Base-by-base conservation (phyloP, 2,113 vertebrate species). In the Reinhardtius hippoglossoides region DNA sequence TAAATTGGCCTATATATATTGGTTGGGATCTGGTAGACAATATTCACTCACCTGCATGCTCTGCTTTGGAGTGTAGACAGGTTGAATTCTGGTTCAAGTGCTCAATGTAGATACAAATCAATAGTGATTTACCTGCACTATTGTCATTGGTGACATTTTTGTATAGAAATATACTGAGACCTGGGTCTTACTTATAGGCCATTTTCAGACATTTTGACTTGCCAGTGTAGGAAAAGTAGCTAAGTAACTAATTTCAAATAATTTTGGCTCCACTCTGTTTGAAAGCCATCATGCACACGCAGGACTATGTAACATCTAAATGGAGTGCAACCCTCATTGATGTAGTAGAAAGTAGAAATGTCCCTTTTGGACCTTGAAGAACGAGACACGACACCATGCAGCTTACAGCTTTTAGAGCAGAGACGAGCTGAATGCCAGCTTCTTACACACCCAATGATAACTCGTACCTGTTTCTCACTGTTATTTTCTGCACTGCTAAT, bases 71-170 rank as follows among this genome's bases (percentile, higher is more conserved):
- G 20, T 4, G 5, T 35, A 4, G 40, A 26, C n/a, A n/a, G 21
- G 27, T 15, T 70, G 54, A 63, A 44, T 69, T 21, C 9, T 55
- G 27, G 27, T n/a, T 16, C 23, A 1, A 27, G 6, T 64, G n/a
- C 9, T 57, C 14, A 31, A 13, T 46, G 27, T 24, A 4, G 12
- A n/a, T n/a, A n/a, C n/a, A n/a, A n/a, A n/a, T n/a, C n/a, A n/a
- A n/a, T n/a, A n/a, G n/a, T n/a, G n/a, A 3, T 44, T 67, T 67
- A 46, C 44, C 48, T 50, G 4, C 42, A 15, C 10, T 9, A 42
- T 71, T 69, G 23, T 46, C n/a, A 37, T 15, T 35, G 18, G 14
- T 67, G n/a, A 68, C 18, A 58, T 54, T 59, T 71, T 71, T 46
- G 37, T 24, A 12, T 67, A 16, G n/a, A 63, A 59, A 69, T 71